phyloP scores from a whole-genome alignment of 2,797 vertebrate genomes.

The Pristis pectinata region DNA sequence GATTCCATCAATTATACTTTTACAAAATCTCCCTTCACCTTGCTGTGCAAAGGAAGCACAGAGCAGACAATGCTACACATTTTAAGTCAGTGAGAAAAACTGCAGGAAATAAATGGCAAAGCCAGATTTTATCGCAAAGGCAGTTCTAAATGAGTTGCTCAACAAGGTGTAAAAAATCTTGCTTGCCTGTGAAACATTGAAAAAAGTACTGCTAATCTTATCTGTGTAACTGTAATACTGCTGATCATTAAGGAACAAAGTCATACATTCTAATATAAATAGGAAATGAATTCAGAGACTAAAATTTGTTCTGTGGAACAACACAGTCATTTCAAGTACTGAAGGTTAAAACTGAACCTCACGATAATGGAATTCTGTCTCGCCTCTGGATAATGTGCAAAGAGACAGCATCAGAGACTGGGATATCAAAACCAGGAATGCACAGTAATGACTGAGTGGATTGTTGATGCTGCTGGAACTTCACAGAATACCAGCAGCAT shows the following conservation, averaged over 20 bases:
- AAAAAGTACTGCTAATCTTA: not conserved
- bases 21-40: not conserved
- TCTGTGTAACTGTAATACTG: not conserved
- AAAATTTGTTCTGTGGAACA: not conserved
- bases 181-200: not conserved
- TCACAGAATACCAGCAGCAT: not conserved
- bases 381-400: not conserved
- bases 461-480: not conserved
- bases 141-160: not conserved
- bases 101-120: not conserved
- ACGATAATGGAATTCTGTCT: not conserved
- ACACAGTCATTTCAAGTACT: not conserved
- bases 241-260: not conserved
- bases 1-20: not conserved
- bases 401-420: not conserved
- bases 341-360: not conserved
- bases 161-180: not conserved
- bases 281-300: not conserved
- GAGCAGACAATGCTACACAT: not conserved
- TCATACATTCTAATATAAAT: not conserved
- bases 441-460: not conserved
- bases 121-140: not conserved
- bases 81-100: not conserved
- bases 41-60: not conserved
- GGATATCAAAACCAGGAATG: slow-evolving; percentile 14